These are phyloP conservation scores for Drosophila dunni DNA, from an alignment of 1,140 invertebrate genomes.

Conservation along the genomic window DNA sequence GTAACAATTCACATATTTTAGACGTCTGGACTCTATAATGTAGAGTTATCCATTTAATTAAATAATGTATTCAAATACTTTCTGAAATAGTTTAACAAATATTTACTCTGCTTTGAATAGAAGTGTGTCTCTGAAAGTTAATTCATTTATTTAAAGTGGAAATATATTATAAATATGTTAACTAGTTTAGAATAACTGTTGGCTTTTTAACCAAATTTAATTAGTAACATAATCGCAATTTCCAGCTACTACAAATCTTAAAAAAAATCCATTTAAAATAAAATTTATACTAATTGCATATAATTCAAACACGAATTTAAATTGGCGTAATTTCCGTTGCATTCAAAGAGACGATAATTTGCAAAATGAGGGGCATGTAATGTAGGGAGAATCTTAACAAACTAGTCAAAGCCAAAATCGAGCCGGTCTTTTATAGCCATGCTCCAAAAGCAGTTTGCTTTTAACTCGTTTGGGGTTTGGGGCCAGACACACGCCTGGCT, in stretches of 20 bases:
- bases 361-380: constrained; percentile 9
- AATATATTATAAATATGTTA: too few species aligned
- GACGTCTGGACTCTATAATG: too few species aligned
- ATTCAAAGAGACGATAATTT: constrained; percentile 20
- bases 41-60: background rate
- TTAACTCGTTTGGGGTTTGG: constrained; percentile 33
- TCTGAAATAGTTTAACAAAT: too few species aligned
- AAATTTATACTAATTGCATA: background rate
- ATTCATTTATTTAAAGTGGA: too few species aligned
- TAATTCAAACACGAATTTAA: constrained; percentile 6
- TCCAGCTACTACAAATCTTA: too few species aligned
- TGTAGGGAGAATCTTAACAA: constrained; percentile 5
- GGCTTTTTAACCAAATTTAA: too few species aligned
- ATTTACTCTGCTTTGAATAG: too few species aligned
- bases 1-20: background rate
- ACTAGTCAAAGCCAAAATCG: constrained; percentile 14
- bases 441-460: constrained; percentile 48
- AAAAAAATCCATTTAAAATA: background rate
- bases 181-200: too few species aligned
- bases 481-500: constrained; percentile 36
- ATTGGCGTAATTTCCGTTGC: constrained; percentile 4
- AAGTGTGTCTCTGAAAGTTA: too few species aligned
- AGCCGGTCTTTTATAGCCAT: constrained; percentile 17
- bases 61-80: too few species aligned
- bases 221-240: too few species aligned